These are phyloP conservation scores for Sigmodon hispidus DNA, from an alignment of 2,113 vertebrate species.

Conservation along the genomic window DNA sequence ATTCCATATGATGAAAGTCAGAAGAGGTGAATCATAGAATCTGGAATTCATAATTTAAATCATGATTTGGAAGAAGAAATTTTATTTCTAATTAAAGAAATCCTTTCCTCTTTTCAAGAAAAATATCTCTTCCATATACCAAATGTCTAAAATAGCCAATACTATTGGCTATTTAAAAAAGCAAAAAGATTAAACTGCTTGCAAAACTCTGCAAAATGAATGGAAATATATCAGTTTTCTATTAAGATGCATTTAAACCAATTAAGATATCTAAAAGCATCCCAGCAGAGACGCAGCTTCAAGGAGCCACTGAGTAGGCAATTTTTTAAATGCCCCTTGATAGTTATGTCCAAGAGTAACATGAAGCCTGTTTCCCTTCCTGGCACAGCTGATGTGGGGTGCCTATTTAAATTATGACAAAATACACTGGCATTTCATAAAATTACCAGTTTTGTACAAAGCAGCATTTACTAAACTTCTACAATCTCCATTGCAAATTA, in stretches of 20 bases:
- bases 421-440: constrained; percentile 40
- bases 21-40: background rate
- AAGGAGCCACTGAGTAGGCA: background rate
- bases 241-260: constrained; percentile 32
- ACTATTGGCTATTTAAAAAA: no score
- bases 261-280: background rate
- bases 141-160: constrained; percentile 40
- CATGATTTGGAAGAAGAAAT: background rate
- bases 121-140: background rate
- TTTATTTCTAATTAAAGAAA: constrained; percentile 15
- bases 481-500: constrained; percentile 53
- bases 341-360: background rate
- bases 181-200: background rate
- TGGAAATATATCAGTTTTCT: background rate
- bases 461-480: constrained; percentile 52
- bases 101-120: constrained; percentile 15
- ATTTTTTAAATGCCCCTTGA: background rate
- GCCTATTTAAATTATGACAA: constrained; percentile 48
- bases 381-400: constrained; percentile 26
- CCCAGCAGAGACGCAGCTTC: background rate
- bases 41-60: constrained; percentile 41
- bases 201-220: constrained; percentile 35
- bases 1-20: background rate
- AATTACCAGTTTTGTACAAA: constrained; percentile 53
- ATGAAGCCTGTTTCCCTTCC: background rate